A percentile compares a stretch with the other conserved stretches of the same genome.
These are phyloP conservation scores for Drosophila putrida DNA, from an alignment of 2,888 invertebrate species.

Conservation along the genomic window DNA sequence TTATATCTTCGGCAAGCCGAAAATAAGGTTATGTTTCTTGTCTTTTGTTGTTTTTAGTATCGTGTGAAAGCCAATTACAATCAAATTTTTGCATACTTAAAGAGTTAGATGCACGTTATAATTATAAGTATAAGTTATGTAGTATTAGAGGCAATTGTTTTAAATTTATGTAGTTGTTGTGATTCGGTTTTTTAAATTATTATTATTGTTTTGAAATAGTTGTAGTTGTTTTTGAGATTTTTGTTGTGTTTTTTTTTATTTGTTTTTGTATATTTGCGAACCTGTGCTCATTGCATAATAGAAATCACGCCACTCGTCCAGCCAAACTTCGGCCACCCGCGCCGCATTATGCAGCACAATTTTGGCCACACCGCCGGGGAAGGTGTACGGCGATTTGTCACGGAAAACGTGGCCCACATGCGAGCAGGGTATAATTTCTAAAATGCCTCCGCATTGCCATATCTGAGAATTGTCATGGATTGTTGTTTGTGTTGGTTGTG, in stretches of 20 bases:
- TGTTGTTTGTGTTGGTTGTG: slow-evolving; percentile 72
- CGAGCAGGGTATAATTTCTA: slow-evolving; percentile 98
- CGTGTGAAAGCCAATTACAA: slow-evolving; percentile 64
- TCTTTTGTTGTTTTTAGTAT: slow-evolving; percentile 50
- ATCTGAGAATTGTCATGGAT: slow-evolving; percentile 88
- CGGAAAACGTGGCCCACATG: slow-evolving; percentile 99
- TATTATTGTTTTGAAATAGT: slow-evolving; percentile 18
- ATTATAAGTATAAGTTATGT: slow-evolving; percentile 6
- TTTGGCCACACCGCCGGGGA: slow-evolving; percentile 99
- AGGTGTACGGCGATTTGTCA: slow-evolving; percentile 99
- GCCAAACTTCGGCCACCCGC: slow-evolving; percentile 99
- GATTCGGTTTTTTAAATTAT: slow-evolving; percentile 29
- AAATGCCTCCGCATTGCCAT: slow-evolving; percentile 98
- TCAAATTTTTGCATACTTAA: slow-evolving; percentile 27
- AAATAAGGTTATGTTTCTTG: slow-evolving; percentile 6
- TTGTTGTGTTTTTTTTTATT: slow-evolving; percentile 25
- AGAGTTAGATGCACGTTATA: slow-evolving; percentile 56
- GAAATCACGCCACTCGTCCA: slow-evolving; percentile 99
- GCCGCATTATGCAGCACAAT: slow-evolving; percentile 99
- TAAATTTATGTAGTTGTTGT: slow-evolving; percentile 26
- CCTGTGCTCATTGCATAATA: slow-evolving; percentile 99
- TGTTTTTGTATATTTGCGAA: slow-evolving; percentile 86
- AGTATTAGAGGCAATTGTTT: slow-evolving; percentile 30
- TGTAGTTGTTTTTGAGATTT: not conserved
- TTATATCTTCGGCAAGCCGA: slow-evolving; percentile 26